phyloP scores from a whole-genome alignment of 2,888 invertebrate genomes.

The Torymus aiolomorphi region DNA sequence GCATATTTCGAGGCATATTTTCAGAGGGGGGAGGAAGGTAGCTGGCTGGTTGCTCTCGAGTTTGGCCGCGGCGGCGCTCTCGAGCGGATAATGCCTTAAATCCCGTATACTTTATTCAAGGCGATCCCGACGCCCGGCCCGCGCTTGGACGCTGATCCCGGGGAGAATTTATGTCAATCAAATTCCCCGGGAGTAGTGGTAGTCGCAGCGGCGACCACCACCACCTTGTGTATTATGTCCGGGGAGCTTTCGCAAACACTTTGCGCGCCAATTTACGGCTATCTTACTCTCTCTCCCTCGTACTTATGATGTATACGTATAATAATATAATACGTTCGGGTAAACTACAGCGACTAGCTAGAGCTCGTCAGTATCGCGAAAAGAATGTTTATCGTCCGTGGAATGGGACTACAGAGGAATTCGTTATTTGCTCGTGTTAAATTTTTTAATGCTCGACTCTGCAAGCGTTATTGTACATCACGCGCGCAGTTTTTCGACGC shows the following conservation, averaged over 20 bases:
- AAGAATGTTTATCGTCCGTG: too few relatives aligned
- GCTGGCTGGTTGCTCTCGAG: too few relatives aligned
- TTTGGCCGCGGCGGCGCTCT: not conserved
- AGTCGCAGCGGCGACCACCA: not conserved
- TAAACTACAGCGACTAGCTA: too few relatives aligned
- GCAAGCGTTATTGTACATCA: too few relatives aligned
- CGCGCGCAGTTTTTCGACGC: too few relatives aligned
- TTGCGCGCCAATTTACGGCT: constrained; percentile 14
- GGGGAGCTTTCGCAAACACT: constrained; percentile 6
- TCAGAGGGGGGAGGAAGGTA: not conserved
- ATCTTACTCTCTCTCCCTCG: not conserved
- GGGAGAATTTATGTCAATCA: constrained; percentile 35
- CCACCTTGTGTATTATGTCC: constrained; percentile 1
- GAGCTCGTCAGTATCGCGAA: too few relatives aligned
- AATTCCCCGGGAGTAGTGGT: not conserved
- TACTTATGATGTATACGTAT: too few relatives aligned
- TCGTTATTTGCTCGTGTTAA: too few relatives aligned
- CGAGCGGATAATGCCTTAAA: constrained; percentile 38
- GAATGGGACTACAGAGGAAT: too few relatives aligned
- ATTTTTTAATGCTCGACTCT: too few relatives aligned
- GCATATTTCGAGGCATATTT: constrained; percentile 29
- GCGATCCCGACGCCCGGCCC: constrained; percentile 10
- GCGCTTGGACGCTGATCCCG: not conserved
- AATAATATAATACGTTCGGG: too few relatives aligned
- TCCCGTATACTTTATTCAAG: constrained; percentile 42